Percentiles rank a stretch among this genome's conserved stretches.
Conservation (phyloP, 2,888 invertebrate species). For the Biston betularia region DNA sequence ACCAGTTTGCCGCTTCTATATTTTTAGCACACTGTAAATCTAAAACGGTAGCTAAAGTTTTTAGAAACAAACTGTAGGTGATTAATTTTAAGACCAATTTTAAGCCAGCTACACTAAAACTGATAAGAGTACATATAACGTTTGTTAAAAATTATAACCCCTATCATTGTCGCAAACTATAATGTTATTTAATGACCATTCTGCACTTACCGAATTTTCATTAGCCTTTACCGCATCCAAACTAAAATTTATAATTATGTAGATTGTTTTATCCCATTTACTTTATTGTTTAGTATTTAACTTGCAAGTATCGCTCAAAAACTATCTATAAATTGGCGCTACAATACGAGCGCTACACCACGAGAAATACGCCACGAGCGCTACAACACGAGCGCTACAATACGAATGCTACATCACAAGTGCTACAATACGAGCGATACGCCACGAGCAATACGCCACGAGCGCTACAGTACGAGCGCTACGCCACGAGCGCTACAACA, state of each 20-base stretch:
- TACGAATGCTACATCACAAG: not conserved
- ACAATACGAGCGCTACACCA: not conserved
- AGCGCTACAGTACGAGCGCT: not conserved
- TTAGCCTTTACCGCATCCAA: no score
- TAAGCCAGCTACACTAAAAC: no score
- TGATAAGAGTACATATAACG: no score
- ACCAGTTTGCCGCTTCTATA: constrained; percentile 52
- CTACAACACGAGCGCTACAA: not conserved
- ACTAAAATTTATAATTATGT: no score
- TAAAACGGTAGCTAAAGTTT: constrained; percentile 9
- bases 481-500: not conserved
- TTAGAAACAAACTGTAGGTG: not conserved
- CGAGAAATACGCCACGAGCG: not conserved
- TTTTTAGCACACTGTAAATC: constrained; percentile 17
- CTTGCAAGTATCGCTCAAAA: no score
- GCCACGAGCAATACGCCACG: not conserved
- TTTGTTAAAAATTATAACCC: no score
- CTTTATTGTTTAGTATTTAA: no score
- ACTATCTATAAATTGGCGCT: not conserved
- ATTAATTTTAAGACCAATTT: not conserved
- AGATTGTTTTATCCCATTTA: no score
- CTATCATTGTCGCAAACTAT: not conserved
- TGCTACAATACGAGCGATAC: not conserved
- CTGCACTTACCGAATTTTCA: no score
- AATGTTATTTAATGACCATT: no score